Evolutionary conservation across 2,113 vertebrate genomes (phyloP), one percentile per base, ranked within the genome.

Genomic region (Fregetta grallaria): DNA sequence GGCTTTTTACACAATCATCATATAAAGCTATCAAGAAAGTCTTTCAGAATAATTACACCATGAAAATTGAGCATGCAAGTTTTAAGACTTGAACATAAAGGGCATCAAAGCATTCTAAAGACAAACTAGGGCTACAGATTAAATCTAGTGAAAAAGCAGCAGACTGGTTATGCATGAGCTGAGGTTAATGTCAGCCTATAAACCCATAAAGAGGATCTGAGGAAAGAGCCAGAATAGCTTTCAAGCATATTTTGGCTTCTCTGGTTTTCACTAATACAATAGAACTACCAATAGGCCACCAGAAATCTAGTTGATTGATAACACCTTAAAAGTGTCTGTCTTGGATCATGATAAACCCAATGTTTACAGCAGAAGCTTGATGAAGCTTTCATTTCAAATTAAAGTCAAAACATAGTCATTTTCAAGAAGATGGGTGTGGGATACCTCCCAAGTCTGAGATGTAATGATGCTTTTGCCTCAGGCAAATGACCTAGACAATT

Each of bases 11-110:
- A 74, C 40, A 22, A 50, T 47, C n/a, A 53, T 89, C 47, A 23
- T 65, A 65, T 88, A 56, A 88, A 96, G 27, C 88, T 89, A 93
- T 86, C 63, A 49, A 71, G 44, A 63, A 91, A 80, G 8, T 26
- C 90, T 82, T 91, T 90, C 45, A 71, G 58, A 94, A 86, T 90
- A 90, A 91, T 67, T 77, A 68, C 75, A 66, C 44, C 71, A 40
- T 65, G 74, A 97, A 97, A 97, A 92, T 20, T 34, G 86, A 93
- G 34, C 71, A 68, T 58, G 22, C 13, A 66, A 40, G 50, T 93
- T 96, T 94, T 86, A 94, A 96, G 42, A 45, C 61, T 87, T 87
- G 25, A 79, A 90, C 52, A 78, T 84, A 92, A 97, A 96, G 36
- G 58, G 53, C 62, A 97, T 85, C 72, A 96, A 94, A 95, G 44